Evolutionary conservation across 2,888 invertebrate genomes (phyloP), one percentile per base, ranked within the genome.

Genomic region (Sepioteuthis lessoniana): DNA sequence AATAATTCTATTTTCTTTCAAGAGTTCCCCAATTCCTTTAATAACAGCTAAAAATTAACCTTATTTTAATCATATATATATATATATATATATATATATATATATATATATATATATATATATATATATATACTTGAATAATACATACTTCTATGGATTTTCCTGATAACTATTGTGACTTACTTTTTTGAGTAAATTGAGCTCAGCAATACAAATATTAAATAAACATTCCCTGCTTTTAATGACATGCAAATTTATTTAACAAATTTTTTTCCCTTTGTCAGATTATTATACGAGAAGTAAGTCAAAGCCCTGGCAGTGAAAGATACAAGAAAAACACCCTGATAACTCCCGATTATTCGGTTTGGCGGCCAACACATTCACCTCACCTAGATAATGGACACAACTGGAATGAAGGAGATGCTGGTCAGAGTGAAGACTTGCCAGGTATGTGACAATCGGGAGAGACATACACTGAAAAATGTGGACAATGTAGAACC

Each of bases 371-470:
- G 76, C 76, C 76, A 76, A 76, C n/a, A n/a, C 76, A 10, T n/a
- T 76, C 76, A n/a, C 76, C 76, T 19, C 76, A 76, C n/a, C 35
- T 35, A n/a, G 76, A 76, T 35, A 76, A 76, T 76, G 76, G 76
- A n/a, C 76, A 76, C 16, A 76, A 76, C n/a, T 76, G 76, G 76
- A 76, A 76, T 16, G 76, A 35, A 76, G 76, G 16, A 19, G 76
- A 76, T 76, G 35, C n/a, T n/a, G 76, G n/a, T 76, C 76, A 76
- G n/a, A 76, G 76, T n/a, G 76, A 76, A 76, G 35, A 76, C 76
- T 76, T 76, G 76, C n/a, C 76, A 76, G 76, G 76, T 76, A 76
- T 76, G 76, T 76, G 76, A 76, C 76, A 76, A 76, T n/a, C 76
- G 19, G 76, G 76, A 76, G n/a, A 19, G n/a, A 76, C n/a, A n/a